A percentile compares a stretch with the other conserved stretches of the same genome.
Evolutionary conservation across 2,888 invertebrate species (phyloP).

Genomic region (Omphaloscelis lunosa): DNA sequence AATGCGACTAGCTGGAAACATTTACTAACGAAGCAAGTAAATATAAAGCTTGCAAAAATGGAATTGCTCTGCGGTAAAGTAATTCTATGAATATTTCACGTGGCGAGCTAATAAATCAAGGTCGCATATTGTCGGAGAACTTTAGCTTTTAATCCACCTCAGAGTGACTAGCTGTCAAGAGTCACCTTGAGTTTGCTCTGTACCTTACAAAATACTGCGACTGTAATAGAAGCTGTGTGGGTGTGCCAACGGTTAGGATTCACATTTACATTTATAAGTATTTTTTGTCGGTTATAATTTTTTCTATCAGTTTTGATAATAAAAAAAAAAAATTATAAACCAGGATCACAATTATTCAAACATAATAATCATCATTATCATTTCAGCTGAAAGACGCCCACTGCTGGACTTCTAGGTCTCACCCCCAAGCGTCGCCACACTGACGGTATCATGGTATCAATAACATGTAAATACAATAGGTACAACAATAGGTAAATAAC

Average conservation of each 20-base stretch:
- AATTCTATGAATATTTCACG: neutral
- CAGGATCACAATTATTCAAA: too few relatives aligned
- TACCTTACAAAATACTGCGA: constrained; percentile 3
- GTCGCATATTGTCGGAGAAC: neutral
- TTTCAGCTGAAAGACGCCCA: too few relatives aligned
- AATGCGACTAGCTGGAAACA: too few relatives aligned
- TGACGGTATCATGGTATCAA: too few relatives aligned
- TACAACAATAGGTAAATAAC: too few relatives aligned
- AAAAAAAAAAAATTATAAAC: neutral
- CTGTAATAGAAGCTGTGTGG: neutral
- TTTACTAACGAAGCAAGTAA: too few relatives aligned
- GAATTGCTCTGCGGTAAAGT: neutral
- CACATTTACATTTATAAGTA: neutral
- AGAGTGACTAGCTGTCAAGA: constrained; percentile 3
- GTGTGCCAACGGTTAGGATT: neutral
- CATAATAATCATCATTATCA: too few relatives aligned
- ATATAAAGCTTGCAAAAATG: neutral
- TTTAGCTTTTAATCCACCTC: constrained; percentile 2
- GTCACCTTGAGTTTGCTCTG: neutral
- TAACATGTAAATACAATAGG: too few relatives aligned
- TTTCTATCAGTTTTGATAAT: neutral
- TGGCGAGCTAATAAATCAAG: neutral
- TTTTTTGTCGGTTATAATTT: neutral
- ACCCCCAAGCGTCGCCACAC: too few relatives aligned
- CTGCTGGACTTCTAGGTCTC: too few relatives aligned